Evolutionary conservation across 2,888 invertebrate genomes (phyloP), one percentile per base, ranked within the genome.

Genomic region (Pandemis heparana): DNA sequence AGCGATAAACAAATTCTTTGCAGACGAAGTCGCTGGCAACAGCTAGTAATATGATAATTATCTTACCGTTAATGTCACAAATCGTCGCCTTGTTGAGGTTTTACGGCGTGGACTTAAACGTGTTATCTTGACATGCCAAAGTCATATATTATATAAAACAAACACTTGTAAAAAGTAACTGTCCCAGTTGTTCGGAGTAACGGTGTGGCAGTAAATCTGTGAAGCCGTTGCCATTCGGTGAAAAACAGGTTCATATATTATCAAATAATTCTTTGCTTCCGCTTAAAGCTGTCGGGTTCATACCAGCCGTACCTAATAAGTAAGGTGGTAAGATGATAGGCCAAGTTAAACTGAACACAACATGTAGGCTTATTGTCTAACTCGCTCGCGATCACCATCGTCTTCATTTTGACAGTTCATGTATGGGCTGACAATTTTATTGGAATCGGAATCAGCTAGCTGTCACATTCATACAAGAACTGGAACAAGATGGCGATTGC

Each of bases 151-250:
- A 73, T 64, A 62, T 46, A 56, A 69, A 73, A 64, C 73, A 73
- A 73, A 73, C 68, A 73, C 73, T 69, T 64, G 59, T 73, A 62
- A 12, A 64, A 63, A 53, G 39, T 39, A 64, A 63, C 73, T 68
- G 72, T 67, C 73, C 64, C 73, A 51, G 51, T 72, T 72, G 62
- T 72, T 72, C 53, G 62, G 46, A 9, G 48, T 73, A 73, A 73
- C 73, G 73, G 73, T 1, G 59, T 38, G 7, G 68, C 48, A 39
- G 63, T 73, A 73, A 73, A 73, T 68, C 63, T 51, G 56, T 56
- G 53, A 43, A 10, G 32, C 23, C 43, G 38, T 56, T 48, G 62
- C 39, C 62, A 51, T 53, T 68, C 39, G 63, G 68, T 62, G 41
- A 66, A 43, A 43, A 72, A 72, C 72, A 56, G 72, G 72, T 72